Conservation (phyloP, 2,797 vertebrate species). For the Squalus acanthias region DNA sequence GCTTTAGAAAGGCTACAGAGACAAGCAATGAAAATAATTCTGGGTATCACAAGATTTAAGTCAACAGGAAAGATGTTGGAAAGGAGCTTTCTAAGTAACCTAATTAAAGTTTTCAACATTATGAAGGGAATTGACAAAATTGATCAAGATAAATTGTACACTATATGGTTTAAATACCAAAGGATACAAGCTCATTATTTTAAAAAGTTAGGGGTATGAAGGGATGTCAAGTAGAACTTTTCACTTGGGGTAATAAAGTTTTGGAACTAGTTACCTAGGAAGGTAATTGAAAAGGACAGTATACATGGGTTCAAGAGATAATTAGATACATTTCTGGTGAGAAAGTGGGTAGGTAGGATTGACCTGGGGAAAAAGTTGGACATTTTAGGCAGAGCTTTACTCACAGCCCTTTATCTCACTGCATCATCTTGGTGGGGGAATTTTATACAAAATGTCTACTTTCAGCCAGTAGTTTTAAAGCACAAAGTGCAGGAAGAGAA, state of each 20-base stretch:
- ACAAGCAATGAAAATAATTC: not conserved
- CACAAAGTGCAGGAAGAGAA: not conserved
- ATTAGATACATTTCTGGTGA: not conserved
- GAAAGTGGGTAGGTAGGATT: too few relatives aligned
- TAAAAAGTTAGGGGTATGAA: too few relatives aligned
- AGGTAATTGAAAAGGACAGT: not conserved
- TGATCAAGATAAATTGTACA: not conserved
- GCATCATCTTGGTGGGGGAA: too few relatives aligned
- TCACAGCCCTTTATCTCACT: too few relatives aligned
- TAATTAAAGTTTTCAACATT: not conserved
- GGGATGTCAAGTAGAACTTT: not conserved
- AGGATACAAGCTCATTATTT: too few relatives aligned
- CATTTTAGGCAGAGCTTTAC: too few relatives aligned
- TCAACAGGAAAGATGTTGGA: not conserved
- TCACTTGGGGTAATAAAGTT: not conserved
- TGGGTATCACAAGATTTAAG: not conserved
- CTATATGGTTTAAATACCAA: not conserved
- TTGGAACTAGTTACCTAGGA: not conserved
- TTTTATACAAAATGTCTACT: too few relatives aligned
- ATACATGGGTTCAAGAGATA: not conserved
- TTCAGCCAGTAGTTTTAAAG: too few relatives aligned
- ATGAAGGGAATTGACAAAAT: not conserved
- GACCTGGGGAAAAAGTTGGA: too few relatives aligned
- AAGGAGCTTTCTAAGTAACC: not conserved
- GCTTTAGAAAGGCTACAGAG: too few relatives aligned